These are phyloP conservation scores for Microcebus griseorufus DNA, from an alignment of 2,113 vertebrate species.

Conservation along the genomic window DNA sequence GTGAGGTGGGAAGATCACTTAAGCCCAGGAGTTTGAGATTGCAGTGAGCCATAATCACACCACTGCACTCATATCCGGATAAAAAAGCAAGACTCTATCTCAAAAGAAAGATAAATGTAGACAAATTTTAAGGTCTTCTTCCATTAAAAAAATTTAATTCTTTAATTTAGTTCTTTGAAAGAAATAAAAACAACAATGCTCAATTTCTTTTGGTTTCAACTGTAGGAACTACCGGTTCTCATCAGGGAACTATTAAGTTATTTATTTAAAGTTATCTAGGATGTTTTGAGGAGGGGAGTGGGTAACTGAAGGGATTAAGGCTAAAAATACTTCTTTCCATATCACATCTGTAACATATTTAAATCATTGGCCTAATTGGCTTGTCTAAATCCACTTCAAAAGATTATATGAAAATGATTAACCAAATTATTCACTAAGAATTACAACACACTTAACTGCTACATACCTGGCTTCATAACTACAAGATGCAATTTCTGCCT, in stretches of 20 bases:
- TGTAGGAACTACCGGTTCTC: background rate
- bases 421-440: background rate
- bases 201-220: conserved; percentile 12
- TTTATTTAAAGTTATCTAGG: background rate
- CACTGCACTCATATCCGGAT: too few species aligned
- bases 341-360: background rate
- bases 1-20: too few species aligned
- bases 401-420: conserved; percentile 25
- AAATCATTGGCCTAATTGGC: background rate
- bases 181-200: background rate
- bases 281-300: background rate
- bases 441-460: conserved; percentile 55
- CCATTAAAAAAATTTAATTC: background rate
- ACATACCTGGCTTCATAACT: conserved; percentile 98
- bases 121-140: background rate
- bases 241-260: background rate
- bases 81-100: too few species aligned
- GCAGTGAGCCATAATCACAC: too few species aligned
- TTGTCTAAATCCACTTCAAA: background rate
- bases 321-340: conserved; percentile 12
- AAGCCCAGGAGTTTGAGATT: too few species aligned
- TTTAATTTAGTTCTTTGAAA: conserved; percentile 36
- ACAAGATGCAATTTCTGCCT: conserved; percentile 99
- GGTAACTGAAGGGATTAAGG: background rate
- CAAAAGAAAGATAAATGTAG: background rate